A percentile compares a stretch with the other conserved stretches of the same genome.
phyloP scores from a whole-genome alignment of 2,797 vertebrate species.

The Danio albolineatus region DNA sequence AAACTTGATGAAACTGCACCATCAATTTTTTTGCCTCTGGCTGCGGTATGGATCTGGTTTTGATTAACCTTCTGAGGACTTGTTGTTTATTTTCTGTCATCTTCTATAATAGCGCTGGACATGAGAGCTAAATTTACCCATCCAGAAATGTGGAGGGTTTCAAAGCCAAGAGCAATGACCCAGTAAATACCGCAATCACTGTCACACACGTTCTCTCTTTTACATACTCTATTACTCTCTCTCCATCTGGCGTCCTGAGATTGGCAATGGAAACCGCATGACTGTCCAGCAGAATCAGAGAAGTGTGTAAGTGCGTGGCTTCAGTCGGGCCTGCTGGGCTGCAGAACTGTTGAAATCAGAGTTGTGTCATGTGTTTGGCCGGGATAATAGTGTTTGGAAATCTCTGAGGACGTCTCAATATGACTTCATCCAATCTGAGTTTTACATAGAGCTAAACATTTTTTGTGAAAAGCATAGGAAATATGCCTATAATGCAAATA shows the following conservation, averaged over 20 bases:
- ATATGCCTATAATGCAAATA: neutral
- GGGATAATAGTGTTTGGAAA: conserved; percentile 13
- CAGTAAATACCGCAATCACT: conserved; percentile 48
- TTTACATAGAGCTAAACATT: conserved; percentile 18
- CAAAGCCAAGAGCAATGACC: conserved; percentile 50
- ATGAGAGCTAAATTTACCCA: conserved; percentile 46
- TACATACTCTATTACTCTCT: conserved; percentile 31
- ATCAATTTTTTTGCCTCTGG: too few relatives aligned
- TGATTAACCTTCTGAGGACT: conserved; percentile 20
- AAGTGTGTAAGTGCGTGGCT: conserved; percentile 18
- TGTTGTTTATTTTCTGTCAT: conserved; percentile 38
- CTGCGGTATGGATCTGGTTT: neutral
- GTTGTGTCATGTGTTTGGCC: conserved; percentile 31
- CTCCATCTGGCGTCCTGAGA: conserved; percentile 32
- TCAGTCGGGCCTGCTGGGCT: neutral
- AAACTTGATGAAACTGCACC: neutral
- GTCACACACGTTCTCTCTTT: conserved; percentile 18
- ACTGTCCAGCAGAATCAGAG: conserved; percentile 25
- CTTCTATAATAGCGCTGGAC: neutral
- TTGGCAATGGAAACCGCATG: conserved; percentile 22
- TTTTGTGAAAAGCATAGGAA: conserved; percentile 12
- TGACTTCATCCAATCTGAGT: conserved; percentile 24
- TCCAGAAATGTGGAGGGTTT: conserved; percentile 38
- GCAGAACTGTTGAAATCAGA: conserved; percentile 32
- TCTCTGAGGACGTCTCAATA: conserved; percentile 42